Percentiles rank a stretch among this genome's conserved stretches.
Conservation (phyloP, 2,113 vertebrate genomes). For the Suncus etruscus region DNA sequence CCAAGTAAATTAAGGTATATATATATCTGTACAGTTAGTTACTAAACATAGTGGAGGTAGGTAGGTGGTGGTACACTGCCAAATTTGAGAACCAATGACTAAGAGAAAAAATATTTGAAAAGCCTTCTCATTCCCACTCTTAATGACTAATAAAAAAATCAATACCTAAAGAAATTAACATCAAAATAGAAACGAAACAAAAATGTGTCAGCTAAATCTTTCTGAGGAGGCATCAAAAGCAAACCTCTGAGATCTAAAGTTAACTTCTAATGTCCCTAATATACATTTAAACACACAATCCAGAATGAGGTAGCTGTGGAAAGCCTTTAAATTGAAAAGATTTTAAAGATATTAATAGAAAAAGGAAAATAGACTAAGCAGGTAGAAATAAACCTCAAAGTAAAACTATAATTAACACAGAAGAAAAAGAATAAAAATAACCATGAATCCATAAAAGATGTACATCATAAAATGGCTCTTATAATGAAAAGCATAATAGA, state of each 20-base stretch:
- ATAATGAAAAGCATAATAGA: neutral
- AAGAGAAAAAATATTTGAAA: neutral
- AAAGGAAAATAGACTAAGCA: neutral
- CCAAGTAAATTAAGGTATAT: too few species aligned
- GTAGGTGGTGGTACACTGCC: neutral
- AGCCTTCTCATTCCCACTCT: neutral
- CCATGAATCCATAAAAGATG: neutral
- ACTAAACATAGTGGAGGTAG: neutral
- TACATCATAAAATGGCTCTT: neutral
- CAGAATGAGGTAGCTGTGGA: neutral
- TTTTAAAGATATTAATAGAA: neutral
- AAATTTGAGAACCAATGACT: neutral
- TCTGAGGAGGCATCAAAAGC: neutral
- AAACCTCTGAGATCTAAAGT: neutral
- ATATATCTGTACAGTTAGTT: neutral
- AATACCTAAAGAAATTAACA: constrained; percentile 7
- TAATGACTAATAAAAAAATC: neutral
- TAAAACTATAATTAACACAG: too few species aligned
- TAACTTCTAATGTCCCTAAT: neutral
- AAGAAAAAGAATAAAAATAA: too few species aligned
- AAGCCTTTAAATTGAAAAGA: neutral
- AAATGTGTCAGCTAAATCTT: neutral
- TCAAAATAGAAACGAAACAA: neutral
- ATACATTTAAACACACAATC: neutral
- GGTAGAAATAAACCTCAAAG: too few species aligned